A percentile compares a stretch with the other conserved stretches of the same genome.
These are phyloP conservation scores for Synanthedon vespiformis DNA, from an alignment of 2,888 invertebrate genomes.

Conservation along the genomic window DNA sequence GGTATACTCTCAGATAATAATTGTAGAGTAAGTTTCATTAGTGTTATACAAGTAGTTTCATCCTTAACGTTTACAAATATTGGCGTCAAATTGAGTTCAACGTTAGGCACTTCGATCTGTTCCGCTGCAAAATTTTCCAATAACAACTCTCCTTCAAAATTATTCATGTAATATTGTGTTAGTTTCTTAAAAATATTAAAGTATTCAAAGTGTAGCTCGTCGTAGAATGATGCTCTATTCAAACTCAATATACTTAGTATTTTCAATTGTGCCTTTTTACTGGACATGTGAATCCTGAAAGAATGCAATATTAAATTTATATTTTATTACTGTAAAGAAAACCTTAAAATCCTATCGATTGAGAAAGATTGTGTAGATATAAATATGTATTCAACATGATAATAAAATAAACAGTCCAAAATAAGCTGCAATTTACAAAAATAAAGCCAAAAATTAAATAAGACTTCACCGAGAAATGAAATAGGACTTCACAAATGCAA, in stretches of 20 bases:
- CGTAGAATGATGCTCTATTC: slow-evolving; percentile 62
- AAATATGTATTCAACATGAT: too few species aligned
- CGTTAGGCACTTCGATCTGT: slow-evolving; percentile 39
- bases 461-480: too few species aligned
- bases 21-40: slow-evolving; percentile 42
- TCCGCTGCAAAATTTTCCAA: slow-evolving; percentile 59
- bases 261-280: slow-evolving; percentile 69
- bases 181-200: slow-evolving; percentile 43
- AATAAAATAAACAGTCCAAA: too few species aligned
- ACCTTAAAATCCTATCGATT: too few species aligned
- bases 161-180: slow-evolving; percentile 39
- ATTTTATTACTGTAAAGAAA: too few species aligned
- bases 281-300: slow-evolving; percentile 61
- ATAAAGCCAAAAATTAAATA: too few species aligned
- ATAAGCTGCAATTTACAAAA: too few species aligned
- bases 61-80: slow-evolving; percentile 46
- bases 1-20: slow-evolving; percentile 47
- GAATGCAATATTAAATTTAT: too few species aligned
- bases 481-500: neutral
- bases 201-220: slow-evolving; percentile 61
- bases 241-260: slow-evolving; percentile 64
- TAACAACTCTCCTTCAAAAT: slow-evolving; percentile 14
- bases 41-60: slow-evolving; percentile 33
- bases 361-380: too few species aligned
- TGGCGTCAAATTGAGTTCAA: slow-evolving; percentile 47